Evolutionary conservation across 2,888 invertebrate genomes (phyloP).

Genomic region (Drosophila macrothrix): DNA sequence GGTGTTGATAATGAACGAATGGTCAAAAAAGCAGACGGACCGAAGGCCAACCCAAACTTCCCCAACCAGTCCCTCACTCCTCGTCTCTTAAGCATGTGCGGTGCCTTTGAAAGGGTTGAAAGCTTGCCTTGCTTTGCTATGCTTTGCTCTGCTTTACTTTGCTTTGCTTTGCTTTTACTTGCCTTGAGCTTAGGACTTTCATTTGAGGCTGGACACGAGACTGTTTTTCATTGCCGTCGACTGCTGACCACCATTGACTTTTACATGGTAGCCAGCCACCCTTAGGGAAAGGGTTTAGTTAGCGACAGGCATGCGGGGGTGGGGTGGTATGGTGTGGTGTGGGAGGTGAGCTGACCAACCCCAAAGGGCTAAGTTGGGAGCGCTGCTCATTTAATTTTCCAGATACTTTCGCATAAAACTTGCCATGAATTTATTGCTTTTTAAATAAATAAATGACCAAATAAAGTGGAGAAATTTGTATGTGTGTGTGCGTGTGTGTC

Average conservation of each 20-base stretch:
- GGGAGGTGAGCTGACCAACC: slow-evolving; percentile 55
- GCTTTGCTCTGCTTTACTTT: slow-evolving; percentile 1
- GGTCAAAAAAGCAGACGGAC: slow-evolving; percentile 59
- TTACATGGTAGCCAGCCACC: slow-evolving; percentile 32
- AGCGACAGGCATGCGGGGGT: background rate
- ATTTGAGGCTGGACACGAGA: slow-evolving; percentile 37
- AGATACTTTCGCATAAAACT: slow-evolving; percentile 80
- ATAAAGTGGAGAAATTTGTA: slow-evolving; percentile 71
- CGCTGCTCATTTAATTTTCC: slow-evolving; percentile 80
- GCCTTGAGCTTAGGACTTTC: slow-evolving; percentile 50
- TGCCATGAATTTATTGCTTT: slow-evolving; percentile 83
- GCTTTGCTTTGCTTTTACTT: slow-evolving; percentile 17
- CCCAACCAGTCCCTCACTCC: background rate
- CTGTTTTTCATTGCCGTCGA: slow-evolving; percentile 53
- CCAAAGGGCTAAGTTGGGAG: slow-evolving; percentile 41
- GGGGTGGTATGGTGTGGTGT: background rate
- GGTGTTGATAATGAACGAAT: slow-evolving; percentile 80
- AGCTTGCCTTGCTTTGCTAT: slow-evolving; percentile 18
- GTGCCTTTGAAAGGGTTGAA: slow-evolving; percentile 67
- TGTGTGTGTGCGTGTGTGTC: background rate
- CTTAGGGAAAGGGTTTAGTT: slow-evolving; percentile 14
- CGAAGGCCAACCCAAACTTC: slow-evolving; percentile 2
- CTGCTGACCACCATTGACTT: slow-evolving; percentile 72
- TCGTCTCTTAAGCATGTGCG: slow-evolving; percentile 48
- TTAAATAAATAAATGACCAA: slow-evolving; percentile 82